phyloP scores from a whole-genome alignment of 2,888 invertebrate species.

The Abscondita cerata region DNA sequence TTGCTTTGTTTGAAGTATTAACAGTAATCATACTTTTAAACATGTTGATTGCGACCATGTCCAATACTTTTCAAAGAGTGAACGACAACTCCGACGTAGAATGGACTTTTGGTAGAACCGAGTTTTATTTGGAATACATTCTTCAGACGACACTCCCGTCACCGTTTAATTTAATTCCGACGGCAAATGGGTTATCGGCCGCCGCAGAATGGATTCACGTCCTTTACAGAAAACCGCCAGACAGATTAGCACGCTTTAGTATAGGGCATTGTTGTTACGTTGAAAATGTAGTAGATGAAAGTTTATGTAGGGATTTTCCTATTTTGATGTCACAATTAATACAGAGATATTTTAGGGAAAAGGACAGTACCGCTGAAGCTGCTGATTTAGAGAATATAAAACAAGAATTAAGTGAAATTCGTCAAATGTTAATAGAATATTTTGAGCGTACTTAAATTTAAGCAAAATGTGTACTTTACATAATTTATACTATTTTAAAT shows the following conservation, averaged over 20 bases:
- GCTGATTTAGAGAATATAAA: slow-evolving; percentile 60
- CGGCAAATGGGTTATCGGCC: slow-evolving; percentile 61
- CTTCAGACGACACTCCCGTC: slow-evolving; percentile 72
- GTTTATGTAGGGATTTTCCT: slow-evolving; percentile 60
- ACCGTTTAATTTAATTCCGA: slow-evolving; percentile 75
- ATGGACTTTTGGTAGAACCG: slow-evolving; percentile 79
- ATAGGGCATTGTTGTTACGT: slow-evolving; percentile 52
- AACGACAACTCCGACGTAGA: slow-evolving; percentile 73
- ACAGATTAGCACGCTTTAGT: slow-evolving; percentile 60
- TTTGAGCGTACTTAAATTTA: slow-evolving; percentile 32
- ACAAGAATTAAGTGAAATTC: slow-evolving; percentile 59
- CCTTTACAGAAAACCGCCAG: slow-evolving; percentile 52
- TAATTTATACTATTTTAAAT: too few relatives aligned
- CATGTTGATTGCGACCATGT: slow-evolving; percentile 83
- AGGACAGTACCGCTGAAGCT: slow-evolving; percentile 54
- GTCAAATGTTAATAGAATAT: slow-evolving; percentile 49
- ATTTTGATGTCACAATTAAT: slow-evolving; percentile 66
- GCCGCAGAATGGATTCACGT: slow-evolving; percentile 62
- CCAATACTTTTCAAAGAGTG: slow-evolving; percentile 75
- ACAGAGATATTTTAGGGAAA: slow-evolving; percentile 67
- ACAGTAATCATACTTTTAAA: slow-evolving; percentile 76
- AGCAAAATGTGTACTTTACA: not conserved
- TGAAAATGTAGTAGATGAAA: slow-evolving; percentile 58
- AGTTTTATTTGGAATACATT: slow-evolving; percentile 77
- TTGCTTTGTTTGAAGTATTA: slow-evolving; percentile 73